Conservation (phyloP, 2,888 invertebrate species). For the Stegana nigrithorax region DNA sequence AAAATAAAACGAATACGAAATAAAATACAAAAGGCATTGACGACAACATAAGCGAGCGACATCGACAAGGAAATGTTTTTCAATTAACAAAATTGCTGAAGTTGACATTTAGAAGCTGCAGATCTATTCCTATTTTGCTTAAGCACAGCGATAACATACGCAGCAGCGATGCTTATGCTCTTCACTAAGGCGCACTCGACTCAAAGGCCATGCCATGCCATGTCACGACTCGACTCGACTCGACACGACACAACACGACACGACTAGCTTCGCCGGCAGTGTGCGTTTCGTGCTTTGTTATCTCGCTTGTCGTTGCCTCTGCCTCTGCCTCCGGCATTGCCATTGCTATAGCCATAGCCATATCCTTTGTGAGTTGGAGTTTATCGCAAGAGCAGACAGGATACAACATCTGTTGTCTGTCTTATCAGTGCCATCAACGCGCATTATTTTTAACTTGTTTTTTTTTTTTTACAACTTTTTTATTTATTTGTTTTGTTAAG, state of each 20-base stretch:
- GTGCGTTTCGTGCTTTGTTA: neutral
- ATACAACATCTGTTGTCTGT: neutral
- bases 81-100: slow-evolving; percentile 59
- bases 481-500: too few relatives aligned
- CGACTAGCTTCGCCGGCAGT: neutral
- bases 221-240: neutral
- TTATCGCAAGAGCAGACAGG: too few relatives aligned
- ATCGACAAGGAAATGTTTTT: too few relatives aligned
- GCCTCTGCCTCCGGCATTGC: too few relatives aligned
- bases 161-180: neutral
- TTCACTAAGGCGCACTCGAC: neutral
- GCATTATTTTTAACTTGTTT: neutral
- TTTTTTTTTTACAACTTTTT: neutral
- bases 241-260: neutral
- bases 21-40: too few relatives aligned
- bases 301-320: neutral
- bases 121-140: too few relatives aligned
- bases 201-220: neutral
- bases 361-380: too few relatives aligned
- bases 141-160: neutral
- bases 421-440: neutral
- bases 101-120: slow-evolving; percentile 45
- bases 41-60: too few relatives aligned
- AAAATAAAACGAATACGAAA: too few relatives aligned
- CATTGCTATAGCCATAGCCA: too few relatives aligned